Base-by-base conservation (phyloP, 92 coral and sea anemone species). In the Bergia sp. region DNA sequence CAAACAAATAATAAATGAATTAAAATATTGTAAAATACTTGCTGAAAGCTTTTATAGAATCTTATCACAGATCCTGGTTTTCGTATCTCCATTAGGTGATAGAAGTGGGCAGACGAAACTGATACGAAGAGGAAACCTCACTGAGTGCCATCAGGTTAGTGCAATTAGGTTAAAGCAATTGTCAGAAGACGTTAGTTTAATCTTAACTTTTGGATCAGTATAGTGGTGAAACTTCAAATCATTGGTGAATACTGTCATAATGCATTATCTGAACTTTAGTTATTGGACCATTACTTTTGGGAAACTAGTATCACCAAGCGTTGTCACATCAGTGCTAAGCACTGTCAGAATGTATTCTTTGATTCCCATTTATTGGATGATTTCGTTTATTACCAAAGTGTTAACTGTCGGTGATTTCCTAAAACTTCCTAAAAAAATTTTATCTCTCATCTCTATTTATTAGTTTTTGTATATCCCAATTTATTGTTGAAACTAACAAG, bases 61-160 rank as follows among this genome's bases (percentile, higher is more conserved):
- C n/a, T 2, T 16, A 1, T 61, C 69, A 61, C 69, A 61, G 69
- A 61, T 38, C 80, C 29, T 29, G 42, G 80, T 39, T 7, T 77
- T n/a, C 40, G 58, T 61, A 37, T 16, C 49, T 88, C 20, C 45
- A 42, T 43, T 39, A 96, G 99, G 99, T 37, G 93, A 97, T 45
- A 90, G 81, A 37, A 95, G 96, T 86, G 99, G 98, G 16, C 99
- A 97, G 90, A 97, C 96, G 80, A 92, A 91, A 12, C 95, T 97
- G 75, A 90, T 97, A 49, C 88, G 98, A 49, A 86, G 96, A 76
- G 99, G 99, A 65, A 93, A 93, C 38, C 79, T 93, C n/a, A 96
- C 96, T 45, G 99, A 97, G 75, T 96, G 94, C 29, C 96, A 97
- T 76, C 99, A 97, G 97, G 99, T 97, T 43, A 73, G 64, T 43